Evolutionary conservation across 2,888 invertebrate species (phyloP).

Genomic region (Lasioglossum vierecki): DNA sequence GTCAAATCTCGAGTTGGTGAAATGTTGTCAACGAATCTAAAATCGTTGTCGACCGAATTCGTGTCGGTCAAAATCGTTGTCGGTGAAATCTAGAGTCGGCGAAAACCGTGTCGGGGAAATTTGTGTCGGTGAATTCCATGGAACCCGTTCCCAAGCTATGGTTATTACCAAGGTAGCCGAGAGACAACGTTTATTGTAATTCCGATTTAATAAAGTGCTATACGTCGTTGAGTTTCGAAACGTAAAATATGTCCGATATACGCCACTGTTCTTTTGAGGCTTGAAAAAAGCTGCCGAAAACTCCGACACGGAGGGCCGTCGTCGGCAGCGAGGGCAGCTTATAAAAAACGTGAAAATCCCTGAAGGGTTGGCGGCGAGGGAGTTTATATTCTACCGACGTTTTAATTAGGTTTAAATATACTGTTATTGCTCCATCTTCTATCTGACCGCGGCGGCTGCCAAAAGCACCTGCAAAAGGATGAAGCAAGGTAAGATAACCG

Average conservation of each 20-base stretch:
- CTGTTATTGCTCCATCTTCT: slow-evolving; percentile 10
- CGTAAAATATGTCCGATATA: neutral
- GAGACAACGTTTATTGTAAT: too few species aligned
- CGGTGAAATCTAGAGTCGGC: too few species aligned
- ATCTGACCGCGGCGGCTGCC: slow-evolving; percentile 8
- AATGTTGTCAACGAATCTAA: too few species aligned
- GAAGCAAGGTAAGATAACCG: slow-evolving; percentile 13
- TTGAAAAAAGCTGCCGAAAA: neutral
- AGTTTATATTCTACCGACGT: slow-evolving; percentile 21
- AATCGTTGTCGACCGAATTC: too few species aligned
- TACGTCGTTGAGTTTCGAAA: neutral
- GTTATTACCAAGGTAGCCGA: too few species aligned
- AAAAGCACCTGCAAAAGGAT: slow-evolving; percentile 14
- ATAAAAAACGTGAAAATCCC: neutral
- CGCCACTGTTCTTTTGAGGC: neutral
- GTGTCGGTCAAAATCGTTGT: too few species aligned
- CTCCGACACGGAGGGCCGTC: neutral
- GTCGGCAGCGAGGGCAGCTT: neutral
- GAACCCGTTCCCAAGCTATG: too few species aligned
- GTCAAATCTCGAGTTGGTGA: too few species aligned
- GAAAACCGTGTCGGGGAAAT: too few species aligned
- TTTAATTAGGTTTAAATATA: slow-evolving; percentile 24
- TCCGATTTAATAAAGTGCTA: too few species aligned
- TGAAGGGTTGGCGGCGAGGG: neutral
- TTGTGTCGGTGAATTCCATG: too few species aligned